Evolutionary conservation across 2,888 invertebrate genomes (phyloP).

Genomic region (Nezara viridula): DNA sequence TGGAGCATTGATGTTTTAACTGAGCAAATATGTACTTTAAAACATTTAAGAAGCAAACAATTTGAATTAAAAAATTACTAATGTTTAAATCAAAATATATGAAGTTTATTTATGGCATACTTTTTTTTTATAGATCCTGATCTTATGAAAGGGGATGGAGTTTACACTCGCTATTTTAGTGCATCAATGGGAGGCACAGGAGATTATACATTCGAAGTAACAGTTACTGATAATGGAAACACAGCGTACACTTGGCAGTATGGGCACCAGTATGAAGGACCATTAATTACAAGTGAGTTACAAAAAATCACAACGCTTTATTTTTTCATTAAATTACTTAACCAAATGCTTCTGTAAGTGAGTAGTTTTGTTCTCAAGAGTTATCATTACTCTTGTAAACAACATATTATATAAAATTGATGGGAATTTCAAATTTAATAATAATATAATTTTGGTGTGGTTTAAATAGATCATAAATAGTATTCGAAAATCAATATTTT

Average conservation of each 20-base stretch:
- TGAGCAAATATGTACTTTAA: background rate
- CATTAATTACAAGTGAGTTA: slow-evolving; percentile 62
- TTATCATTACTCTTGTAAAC: background rate
- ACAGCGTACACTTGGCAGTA: slow-evolving; percentile 72
- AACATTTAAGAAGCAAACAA: background rate
- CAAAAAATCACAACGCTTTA: background rate
- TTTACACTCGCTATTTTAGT: slow-evolving; percentile 76
- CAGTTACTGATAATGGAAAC: slow-evolving; percentile 72
- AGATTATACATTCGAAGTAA: slow-evolving; percentile 72
- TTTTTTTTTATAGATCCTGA: slow-evolving; percentile 73
- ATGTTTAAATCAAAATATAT: background rate
- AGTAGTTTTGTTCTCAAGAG: background rate
- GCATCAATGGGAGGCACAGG: slow-evolving; percentile 71
- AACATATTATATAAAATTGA: background rate
- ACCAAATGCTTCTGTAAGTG: background rate
- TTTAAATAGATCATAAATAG: background rate
- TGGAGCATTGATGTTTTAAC: background rate
- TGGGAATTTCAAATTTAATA: background rate
- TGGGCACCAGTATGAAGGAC: slow-evolving; percentile 64
- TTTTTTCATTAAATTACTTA: background rate
- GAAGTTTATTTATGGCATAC: background rate
- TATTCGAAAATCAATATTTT: background rate
- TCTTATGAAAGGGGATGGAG: slow-evolving; percentile 76
- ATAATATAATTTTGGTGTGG: background rate
- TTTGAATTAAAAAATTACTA: background rate